Evolutionary conservation across 2,888 invertebrate species (phyloP).

Genomic region (Tholera decimalis): DNA sequence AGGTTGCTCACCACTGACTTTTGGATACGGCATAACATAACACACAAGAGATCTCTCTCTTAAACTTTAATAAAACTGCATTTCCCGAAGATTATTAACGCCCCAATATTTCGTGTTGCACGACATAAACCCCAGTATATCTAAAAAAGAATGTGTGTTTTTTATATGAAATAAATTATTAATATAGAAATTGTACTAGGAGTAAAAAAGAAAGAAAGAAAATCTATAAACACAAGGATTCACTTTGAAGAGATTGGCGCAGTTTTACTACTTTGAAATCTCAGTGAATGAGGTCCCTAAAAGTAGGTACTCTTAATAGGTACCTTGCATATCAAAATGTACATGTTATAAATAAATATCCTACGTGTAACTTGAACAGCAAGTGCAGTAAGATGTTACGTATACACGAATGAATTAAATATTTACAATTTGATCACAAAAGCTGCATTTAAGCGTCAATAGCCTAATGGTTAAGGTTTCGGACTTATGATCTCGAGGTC

Average conservation of each 20-base stretch:
- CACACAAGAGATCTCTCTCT: not conserved
- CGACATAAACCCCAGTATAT: not conserved
- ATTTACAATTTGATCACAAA: not conserved
- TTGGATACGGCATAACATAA: slow-evolving; percentile 66
- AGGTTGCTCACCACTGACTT: slow-evolving; percentile 27
- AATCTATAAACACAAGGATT: not conserved
- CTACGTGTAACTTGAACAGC: not conserved
- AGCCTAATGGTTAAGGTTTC: no score
- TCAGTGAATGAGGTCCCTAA: not conserved
- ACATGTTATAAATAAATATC: not conserved
- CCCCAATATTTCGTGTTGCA: not conserved
- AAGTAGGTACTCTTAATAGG: not conserved
- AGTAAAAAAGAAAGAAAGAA: no score
- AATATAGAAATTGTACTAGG: no score
- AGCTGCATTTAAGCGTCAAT: not conserved
- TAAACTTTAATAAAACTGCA: not conserved
- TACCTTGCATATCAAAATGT: not conserved
- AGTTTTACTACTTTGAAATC: not conserved
- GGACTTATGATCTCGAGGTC: no score
- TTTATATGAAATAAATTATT: not conserved
- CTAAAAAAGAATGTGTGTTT: not conserved
- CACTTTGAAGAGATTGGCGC: not conserved
- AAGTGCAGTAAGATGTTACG: not conserved
- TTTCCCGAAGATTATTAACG: not conserved
- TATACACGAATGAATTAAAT: not conserved